Conservation (phyloP, 2,797 vertebrate genomes). For the Paramormyrops hopkinsi region DNA sequence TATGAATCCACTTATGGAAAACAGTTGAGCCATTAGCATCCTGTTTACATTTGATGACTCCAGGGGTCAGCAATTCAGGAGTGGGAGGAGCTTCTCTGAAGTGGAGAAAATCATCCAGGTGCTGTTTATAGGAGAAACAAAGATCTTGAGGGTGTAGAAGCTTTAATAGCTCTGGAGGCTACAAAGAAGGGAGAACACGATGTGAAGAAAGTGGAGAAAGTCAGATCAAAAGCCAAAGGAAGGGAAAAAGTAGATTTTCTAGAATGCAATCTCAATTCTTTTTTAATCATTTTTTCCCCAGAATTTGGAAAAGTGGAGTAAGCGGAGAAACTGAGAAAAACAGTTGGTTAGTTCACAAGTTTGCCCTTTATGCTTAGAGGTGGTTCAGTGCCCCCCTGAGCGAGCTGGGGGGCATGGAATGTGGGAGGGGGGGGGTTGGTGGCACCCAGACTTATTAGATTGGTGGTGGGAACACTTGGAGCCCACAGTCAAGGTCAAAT, state of each 20-base stretch:
- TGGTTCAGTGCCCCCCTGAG: neutral
- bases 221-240: neutral
- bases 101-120: neutral
- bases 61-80: neutral
- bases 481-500: neutral
- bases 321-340: neutral
- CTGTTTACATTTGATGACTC: neutral
- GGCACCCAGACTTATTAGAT: neutral
- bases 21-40: neutral
- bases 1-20: neutral
- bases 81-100: neutral
- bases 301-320: neutral
- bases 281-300: neutral
- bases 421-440: neutral
- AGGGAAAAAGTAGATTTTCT: neutral
- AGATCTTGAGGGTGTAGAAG: neutral
- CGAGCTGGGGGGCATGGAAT: neutral
- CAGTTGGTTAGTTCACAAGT: neutral
- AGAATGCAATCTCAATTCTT: neutral
- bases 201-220: neutral
- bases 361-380: neutral
- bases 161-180: neutral
- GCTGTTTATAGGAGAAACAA: neutral
- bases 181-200: neutral
- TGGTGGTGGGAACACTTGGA: neutral